Base-by-base conservation (phyloP, 1,140 invertebrate genomes). In the Atta cephalotes region DNA sequence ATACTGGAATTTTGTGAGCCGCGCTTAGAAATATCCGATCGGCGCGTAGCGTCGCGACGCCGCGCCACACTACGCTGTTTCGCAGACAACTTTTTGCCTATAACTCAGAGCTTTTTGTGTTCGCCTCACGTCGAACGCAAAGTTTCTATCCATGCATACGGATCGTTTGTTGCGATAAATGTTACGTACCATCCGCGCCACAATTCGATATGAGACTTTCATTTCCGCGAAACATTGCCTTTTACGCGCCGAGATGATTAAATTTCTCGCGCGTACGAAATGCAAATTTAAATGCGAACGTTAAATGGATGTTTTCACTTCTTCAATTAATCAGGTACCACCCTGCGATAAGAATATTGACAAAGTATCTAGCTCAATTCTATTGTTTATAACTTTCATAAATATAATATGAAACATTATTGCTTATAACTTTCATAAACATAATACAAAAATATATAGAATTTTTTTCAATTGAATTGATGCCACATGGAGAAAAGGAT, bases 71-170 rank as follows among this genome's bases (percentile, higher is more conserved):
- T 10, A 3, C 39, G 39, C 28, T 31, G 63, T 58, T 80, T 80
- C 51, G 80, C 56, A 14, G 16, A n/a, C 16, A 31, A 82, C 53
- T 82, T 82, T 82, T 58, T 70, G 39, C 70, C 80, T 58, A 62
- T 62, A 82, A 74, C 68, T 82, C 56, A 12, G 53, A 28, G 10
- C 39, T 84, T 84, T 84, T 84, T 28, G 68, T 18, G 18, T 21
- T 49, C n/a, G 39, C 70, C 60, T 39, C 14, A 31, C n/a, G 65
- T 1, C 49, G 28, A 31, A 25, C 65, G 39, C 14, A 5, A 74
- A 74, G 28, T 35, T 74, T 60, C 21, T 56, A 53, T 25, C 12
- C 62, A 35, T 51, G 53, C 53, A 53, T 45, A 45, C 49, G 25
- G 45, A 82, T 74, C 80, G 80, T 62, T 62, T 45, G 25, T 74